phyloP scores from a whole-genome alignment of 2,113 vertebrate species.

The Lichenostomus cassidix region DNA sequence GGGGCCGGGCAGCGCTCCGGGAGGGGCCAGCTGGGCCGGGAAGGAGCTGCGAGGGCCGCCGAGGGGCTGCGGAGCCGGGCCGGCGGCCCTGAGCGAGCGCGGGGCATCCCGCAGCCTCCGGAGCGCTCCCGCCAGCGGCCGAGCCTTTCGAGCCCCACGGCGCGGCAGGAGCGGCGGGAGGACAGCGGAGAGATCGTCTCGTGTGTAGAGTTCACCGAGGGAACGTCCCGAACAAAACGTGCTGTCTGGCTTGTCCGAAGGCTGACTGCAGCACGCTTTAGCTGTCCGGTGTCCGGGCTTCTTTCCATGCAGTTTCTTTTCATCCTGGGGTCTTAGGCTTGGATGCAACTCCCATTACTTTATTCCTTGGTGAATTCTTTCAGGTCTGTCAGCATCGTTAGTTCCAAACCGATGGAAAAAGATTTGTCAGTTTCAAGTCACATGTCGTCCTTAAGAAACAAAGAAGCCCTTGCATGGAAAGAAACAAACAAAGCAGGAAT shows the following conservation, averaged over 20 bases:
- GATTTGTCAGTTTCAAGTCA: too few species aligned
- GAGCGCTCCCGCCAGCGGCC: background rate
- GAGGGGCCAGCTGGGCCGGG: background rate
- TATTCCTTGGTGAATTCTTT: background rate
- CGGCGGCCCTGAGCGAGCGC: background rate
- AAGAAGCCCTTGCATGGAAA: background rate
- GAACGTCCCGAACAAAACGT: fast-evolving
- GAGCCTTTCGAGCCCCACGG: background rate
- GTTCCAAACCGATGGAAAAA: background rate
- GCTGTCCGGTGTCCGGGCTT: fast-evolving
- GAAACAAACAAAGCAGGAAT: background rate
- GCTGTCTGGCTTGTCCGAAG: background rate
- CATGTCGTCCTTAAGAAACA: too few species aligned
- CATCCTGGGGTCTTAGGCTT: background rate
- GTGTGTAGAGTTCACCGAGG: fast-evolving
- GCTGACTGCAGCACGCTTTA: background rate
- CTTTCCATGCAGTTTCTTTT: background rate
- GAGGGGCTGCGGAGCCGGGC: background rate
- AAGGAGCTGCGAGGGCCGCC: too few species aligned
- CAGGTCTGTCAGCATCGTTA: background rate
- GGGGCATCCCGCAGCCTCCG: background rate
- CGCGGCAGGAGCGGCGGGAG: background rate
- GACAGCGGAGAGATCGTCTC: background rate
- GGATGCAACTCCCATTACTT: background rate
- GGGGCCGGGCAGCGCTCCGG: background rate